Evolutionary conservation across 92 coral and sea anemone species (phyloP).

Genomic region (Blastomussa wellsi): DNA sequence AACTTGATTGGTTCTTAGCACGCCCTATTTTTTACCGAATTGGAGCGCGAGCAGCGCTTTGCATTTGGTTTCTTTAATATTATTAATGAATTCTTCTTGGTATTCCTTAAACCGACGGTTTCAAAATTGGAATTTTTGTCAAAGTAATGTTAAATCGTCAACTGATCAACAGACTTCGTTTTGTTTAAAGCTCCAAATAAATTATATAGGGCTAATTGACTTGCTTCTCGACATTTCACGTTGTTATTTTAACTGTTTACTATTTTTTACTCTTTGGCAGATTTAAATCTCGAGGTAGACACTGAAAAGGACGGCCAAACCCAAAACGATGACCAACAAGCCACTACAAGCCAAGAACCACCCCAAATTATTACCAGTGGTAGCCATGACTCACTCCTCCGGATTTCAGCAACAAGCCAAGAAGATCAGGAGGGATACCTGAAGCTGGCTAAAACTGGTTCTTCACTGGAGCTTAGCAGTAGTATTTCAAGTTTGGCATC

Average conservation of each 20-base stretch:
- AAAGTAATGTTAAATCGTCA: too few species aligned
- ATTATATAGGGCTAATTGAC: not conserved
- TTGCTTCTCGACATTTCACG: not conserved
- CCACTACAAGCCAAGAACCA: conserved; percentile 11
- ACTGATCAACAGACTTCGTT: too few species aligned
- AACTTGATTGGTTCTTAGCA: too few species aligned
- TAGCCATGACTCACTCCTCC: not conserved
- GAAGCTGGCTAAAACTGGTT: not conserved
- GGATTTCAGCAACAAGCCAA: conserved; percentile 3
- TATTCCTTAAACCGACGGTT: too few species aligned
- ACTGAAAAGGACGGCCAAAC: not conserved
- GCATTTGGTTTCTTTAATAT: too few species aligned
- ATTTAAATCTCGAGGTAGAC: not conserved
- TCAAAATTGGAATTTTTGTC: too few species aligned
- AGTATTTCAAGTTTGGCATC: conserved; percentile 30
- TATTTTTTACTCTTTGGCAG: not conserved
- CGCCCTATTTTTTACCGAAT: too few species aligned
- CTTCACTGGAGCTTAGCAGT: conserved; percentile 19
- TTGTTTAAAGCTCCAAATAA: too few species aligned
- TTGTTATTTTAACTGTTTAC: not conserved
- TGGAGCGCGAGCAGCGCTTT: too few species aligned
- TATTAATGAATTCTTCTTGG: too few species aligned
- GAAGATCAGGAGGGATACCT: conserved; percentile 17
- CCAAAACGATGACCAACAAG: conserved; percentile 2
- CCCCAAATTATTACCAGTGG: not conserved